Percentiles rank a stretch among this genome's conserved stretches.
These are phyloP conservation scores for Terrapene triunguis DNA, from an alignment of 2,113 vertebrate genomes.

Conservation along the genomic window DNA sequence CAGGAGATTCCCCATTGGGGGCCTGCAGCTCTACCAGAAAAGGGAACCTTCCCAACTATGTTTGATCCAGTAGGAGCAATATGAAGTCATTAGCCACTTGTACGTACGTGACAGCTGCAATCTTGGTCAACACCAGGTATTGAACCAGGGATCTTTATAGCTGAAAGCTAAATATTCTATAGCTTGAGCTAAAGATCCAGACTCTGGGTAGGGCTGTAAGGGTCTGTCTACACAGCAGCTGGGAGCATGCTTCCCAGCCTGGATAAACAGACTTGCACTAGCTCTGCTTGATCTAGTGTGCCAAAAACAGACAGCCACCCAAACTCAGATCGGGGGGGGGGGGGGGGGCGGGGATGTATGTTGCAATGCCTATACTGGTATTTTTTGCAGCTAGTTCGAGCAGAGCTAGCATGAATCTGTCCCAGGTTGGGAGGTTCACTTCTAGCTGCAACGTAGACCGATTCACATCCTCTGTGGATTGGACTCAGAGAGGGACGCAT, in stretches of 20 bases:
- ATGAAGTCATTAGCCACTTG: not conserved
- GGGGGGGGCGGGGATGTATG: not conserved
- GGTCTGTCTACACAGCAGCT: too few species aligned
- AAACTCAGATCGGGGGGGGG: not conserved
- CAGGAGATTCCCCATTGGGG: not conserved
- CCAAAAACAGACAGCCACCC: not conserved
- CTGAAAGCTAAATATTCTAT: not conserved
- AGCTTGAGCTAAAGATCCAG: not conserved
- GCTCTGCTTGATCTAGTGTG: not conserved
- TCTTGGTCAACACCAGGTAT: not conserved
- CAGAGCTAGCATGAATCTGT: not conserved
- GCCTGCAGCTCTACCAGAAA: not conserved
- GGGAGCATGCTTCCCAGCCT: not conserved
- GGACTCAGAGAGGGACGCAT: not conserved
- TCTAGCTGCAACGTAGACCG: too few species aligned
- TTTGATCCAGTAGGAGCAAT: not conserved
- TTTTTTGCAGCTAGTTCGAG: not conserved
- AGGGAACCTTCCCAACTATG: not conserved
- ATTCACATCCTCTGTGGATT: not conserved
- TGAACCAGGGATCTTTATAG: not conserved
- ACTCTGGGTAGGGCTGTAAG: too few species aligned
- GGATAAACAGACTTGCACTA: not conserved
- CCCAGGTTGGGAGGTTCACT: too few species aligned
- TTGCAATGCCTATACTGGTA: not conserved
- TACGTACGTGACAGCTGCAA: not conserved